Percentiles rank a stretch among this genome's conserved stretches.
Evolutionary conservation across 2,888 invertebrate species (phyloP).

Genomic region (Erynnis tages): DNA sequence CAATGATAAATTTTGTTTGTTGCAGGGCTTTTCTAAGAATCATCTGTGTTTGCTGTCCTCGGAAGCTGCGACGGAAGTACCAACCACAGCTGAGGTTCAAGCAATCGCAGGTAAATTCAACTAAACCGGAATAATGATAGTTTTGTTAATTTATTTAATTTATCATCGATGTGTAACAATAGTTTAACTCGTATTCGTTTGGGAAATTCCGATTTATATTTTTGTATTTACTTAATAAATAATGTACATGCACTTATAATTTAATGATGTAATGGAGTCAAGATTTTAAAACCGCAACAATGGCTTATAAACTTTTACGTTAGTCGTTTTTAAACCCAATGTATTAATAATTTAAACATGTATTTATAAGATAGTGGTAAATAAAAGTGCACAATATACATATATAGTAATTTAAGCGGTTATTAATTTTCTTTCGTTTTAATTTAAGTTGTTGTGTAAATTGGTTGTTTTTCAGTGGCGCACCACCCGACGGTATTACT

Average conservation of each 20-base stretch:
- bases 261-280: too few species aligned
- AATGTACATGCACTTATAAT: too few species aligned
- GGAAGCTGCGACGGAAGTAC: slow-evolving; percentile 89
- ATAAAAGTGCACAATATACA: too few species aligned
- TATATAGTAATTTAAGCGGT: background rate
- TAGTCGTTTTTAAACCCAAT: too few species aligned
- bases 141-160: background rate
- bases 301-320: too few species aligned
- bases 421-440: slow-evolving; percentile 23
- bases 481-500: slow-evolving; percentile 87
- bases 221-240: too few species aligned
- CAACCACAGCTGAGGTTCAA: slow-evolving; percentile 92
- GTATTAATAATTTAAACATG: too few species aligned
- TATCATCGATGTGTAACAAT: too few species aligned
- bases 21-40: slow-evolving; percentile 96
- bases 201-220: too few species aligned
- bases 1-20: slow-evolving; percentile 43
- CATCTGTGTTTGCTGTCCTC: slow-evolving; percentile 93
- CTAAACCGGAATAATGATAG: background rate
- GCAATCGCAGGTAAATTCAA: slow-evolving; percentile 86
- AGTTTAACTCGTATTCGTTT: too few species aligned
- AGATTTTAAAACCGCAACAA: too few species aligned
- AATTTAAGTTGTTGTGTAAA: slow-evolving; percentile 47
- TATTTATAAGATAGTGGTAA: too few species aligned
- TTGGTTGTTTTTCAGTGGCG: slow-evolving; percentile 85